phyloP scores from a whole-genome alignment of 2,888 invertebrate genomes.

The Eristalis arbustorum region DNA sequence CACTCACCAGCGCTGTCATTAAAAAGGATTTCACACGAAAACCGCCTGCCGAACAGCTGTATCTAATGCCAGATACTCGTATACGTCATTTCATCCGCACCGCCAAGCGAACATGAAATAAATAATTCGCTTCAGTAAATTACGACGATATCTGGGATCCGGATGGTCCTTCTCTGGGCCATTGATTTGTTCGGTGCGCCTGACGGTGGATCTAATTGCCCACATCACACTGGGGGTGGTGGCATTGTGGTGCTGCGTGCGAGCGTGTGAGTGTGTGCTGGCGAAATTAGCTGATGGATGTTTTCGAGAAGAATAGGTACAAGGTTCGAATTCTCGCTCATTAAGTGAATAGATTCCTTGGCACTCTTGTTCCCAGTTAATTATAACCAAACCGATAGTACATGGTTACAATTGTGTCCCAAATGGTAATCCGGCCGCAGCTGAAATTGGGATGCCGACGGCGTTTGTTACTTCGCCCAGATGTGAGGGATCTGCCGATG shows the following conservation, averaged over 20 bases:
- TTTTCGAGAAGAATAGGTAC: slow-evolving; percentile 11
- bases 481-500: not conserved
- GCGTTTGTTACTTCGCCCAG: not conserved
- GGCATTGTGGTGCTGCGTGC: not conserved
- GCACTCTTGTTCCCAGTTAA: not conserved
- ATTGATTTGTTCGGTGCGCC: not conserved
- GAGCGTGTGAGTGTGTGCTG: not conserved
- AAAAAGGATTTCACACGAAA: slow-evolving; percentile 44
- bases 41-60: slow-evolving; percentile 5
- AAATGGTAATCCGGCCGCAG: not conserved
- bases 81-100: slow-evolving; percentile 50
- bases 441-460: not conserved
- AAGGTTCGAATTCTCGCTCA: slow-evolving; percentile 5
- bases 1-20: slow-evolving; percentile 29
- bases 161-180: not conserved
- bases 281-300: not conserved
- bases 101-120: slow-evolving; percentile 55
- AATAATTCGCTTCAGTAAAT: slow-evolving; percentile 56
- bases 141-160: slow-evolving; percentile 40
- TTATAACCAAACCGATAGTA: not conserved
- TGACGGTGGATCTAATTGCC: not conserved
- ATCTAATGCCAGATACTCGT: slow-evolving; percentile 29
- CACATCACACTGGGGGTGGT: not conserved
- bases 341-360: slow-evolving; percentile 10
- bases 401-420: not conserved